phyloP scores from a whole-genome alignment of 2,113 vertebrate species.

The Aphelocoma coerulescens region DNA sequence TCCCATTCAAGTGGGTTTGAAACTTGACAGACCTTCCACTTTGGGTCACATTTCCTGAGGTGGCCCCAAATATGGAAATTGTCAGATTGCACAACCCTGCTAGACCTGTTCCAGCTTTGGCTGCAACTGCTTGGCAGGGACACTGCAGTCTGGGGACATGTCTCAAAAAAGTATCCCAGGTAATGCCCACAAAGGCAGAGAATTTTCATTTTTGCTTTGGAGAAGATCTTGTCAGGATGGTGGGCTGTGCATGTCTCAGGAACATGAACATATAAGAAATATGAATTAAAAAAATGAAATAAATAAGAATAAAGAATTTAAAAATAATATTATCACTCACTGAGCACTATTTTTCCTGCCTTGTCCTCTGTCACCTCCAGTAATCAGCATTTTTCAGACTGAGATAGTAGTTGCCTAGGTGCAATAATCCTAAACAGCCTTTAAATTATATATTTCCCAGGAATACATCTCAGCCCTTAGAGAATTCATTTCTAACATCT shows the following conservation, averaged over 20 bases:
- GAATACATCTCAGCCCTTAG: background rate
- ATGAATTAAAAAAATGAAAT: background rate
- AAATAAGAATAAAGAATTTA: background rate
- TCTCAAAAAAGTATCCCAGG: background rate
- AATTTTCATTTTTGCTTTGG: background rate
- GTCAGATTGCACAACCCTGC: background rate
- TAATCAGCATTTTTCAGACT: background rate
- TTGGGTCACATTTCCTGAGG: background rate
- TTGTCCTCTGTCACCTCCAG: background rate
- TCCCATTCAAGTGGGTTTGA: conserved; percentile 19
- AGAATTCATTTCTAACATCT: background rate
- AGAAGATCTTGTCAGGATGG: background rate
- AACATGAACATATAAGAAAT: background rate
- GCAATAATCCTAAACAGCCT: background rate
- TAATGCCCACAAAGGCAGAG: background rate
- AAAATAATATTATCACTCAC: too few relatives aligned
- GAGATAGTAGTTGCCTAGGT: background rate
- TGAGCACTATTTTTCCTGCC: background rate
- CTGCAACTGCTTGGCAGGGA: background rate
- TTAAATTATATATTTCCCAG: background rate
- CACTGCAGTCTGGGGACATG: background rate
- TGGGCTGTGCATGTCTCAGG: background rate
- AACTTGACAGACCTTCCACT: conserved; percentile 16
- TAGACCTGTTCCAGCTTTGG: background rate
- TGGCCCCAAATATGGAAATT: background rate